Evolutionary conservation across 2,888 invertebrate genomes (phyloP).

Genomic region (Octonoba sinensis): DNA sequence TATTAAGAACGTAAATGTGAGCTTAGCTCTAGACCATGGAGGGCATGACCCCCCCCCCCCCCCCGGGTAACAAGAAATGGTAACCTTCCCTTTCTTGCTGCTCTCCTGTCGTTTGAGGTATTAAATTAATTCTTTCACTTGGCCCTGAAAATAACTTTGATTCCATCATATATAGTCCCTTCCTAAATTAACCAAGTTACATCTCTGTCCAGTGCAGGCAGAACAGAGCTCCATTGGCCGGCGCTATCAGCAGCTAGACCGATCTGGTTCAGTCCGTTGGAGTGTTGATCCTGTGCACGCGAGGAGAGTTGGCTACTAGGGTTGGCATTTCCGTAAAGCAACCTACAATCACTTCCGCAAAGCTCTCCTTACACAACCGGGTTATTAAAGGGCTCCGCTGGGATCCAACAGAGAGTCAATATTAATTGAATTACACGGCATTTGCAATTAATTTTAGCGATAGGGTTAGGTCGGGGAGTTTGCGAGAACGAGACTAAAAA

Average conservation of each 20-base stretch:
- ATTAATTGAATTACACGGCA: conserved; percentile 45
- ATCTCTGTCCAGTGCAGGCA: conserved; percentile 27
- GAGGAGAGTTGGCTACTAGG: conserved; percentile 13
- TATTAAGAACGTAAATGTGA: too few species aligned
- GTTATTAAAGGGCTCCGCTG: conserved; percentile 36
- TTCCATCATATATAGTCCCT: background rate
- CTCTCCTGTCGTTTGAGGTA: too few species aligned
- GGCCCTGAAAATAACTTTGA: too few species aligned
- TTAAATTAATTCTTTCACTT: too few species aligned
- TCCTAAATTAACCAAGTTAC: conserved; percentile 24
- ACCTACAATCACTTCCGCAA: conserved; percentile 26
- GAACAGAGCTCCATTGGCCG: conserved; percentile 35
- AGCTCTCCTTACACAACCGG: conserved; percentile 5
- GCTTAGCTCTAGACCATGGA: too few species aligned
- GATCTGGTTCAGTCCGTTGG: background rate
- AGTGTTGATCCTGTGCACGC: conserved; percentile 29
- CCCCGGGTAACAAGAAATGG: too few species aligned
- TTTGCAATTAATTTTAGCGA: conserved; percentile 45
- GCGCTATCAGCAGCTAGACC: background rate
- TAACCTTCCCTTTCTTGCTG: too few species aligned
- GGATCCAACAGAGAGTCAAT: conserved; percentile 18
- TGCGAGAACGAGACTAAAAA: too few species aligned
- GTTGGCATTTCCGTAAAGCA: conserved; percentile 32
- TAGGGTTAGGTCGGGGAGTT: conserved; percentile 8
- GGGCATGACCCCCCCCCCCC: too few species aligned